phyloP scores from a whole-genome alignment of 2,113 vertebrate genomes.

The Phodopus roborovskii region DNA sequence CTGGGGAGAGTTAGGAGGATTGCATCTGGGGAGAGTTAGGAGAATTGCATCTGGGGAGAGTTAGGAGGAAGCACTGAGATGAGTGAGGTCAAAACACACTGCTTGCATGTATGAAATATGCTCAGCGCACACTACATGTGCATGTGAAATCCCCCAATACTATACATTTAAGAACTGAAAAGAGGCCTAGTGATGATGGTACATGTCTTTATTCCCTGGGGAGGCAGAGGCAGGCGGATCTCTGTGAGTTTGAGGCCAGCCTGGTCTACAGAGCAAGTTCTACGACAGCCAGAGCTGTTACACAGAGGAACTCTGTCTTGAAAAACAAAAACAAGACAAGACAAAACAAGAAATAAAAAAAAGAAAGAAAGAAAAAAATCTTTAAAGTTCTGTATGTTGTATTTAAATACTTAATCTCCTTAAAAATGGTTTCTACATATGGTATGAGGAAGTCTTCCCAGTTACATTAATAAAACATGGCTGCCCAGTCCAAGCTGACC shows the following conservation, averaged over 20 bases:
- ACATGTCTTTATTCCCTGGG: neutral
- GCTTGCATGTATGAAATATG: neutral
- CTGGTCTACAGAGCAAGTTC: neutral
- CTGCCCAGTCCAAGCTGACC: neutral
- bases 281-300: neutral
- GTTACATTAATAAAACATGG: neutral
- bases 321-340: neutral
- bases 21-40: too few relatives aligned
- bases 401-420: neutral
- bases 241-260: neutral
- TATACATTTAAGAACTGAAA: neutral
- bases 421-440: neutral
- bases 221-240: neutral
- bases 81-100: neutral
- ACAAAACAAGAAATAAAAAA: too few relatives aligned
- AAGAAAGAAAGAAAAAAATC: neutral
- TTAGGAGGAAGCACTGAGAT: neutral
- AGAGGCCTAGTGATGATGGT: neutral
- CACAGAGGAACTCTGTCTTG: neutral
- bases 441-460: neutral
- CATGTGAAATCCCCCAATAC: neutral
- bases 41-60: neutral
- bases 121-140: neutral
- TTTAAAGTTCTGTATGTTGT: neutral
- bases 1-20: too few relatives aligned